Percentiles rank a stretch among this genome's conserved stretches.
Conservation (phyloP, 2,888 invertebrate genomes). For the Serripes groenlandicus region DNA sequence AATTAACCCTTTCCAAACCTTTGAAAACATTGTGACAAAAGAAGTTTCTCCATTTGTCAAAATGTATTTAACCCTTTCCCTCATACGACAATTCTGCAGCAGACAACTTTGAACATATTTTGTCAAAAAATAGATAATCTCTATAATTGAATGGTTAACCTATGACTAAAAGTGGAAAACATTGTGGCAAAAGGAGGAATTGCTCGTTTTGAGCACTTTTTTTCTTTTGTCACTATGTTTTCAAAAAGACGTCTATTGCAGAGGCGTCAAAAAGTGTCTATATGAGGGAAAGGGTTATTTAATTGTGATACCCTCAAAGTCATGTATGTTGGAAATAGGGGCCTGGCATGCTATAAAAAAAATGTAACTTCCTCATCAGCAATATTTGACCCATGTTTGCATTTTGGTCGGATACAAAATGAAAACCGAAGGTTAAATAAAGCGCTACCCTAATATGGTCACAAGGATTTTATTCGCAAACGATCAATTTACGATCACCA, state of each 20-base stretch:
- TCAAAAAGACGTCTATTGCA: neutral
- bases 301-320: neutral
- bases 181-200: constrained; percentile 2
- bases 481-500: too few species aligned
- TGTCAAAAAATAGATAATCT: neutral
- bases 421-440: too few species aligned
- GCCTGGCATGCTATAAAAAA: too few species aligned
- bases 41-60: neutral
- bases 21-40: neutral
- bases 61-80: neutral
- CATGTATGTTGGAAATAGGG: too few species aligned
- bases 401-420: too few species aligned
- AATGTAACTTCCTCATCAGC: too few species aligned
- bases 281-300: neutral
- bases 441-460: too few species aligned
- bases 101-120: neutral
- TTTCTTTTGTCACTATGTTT: neutral
- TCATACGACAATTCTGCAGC: neutral
- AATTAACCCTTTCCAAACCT: too few species aligned
- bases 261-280: neutral
- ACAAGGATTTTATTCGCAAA: too few species aligned
- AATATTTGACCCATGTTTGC: too few species aligned
- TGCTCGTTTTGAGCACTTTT: neutral
- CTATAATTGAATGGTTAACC: neutral
- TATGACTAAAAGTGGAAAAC: neutral